phyloP scores from a whole-genome alignment of 2,113 vertebrate species.

The Hippocampus comes region DNA sequence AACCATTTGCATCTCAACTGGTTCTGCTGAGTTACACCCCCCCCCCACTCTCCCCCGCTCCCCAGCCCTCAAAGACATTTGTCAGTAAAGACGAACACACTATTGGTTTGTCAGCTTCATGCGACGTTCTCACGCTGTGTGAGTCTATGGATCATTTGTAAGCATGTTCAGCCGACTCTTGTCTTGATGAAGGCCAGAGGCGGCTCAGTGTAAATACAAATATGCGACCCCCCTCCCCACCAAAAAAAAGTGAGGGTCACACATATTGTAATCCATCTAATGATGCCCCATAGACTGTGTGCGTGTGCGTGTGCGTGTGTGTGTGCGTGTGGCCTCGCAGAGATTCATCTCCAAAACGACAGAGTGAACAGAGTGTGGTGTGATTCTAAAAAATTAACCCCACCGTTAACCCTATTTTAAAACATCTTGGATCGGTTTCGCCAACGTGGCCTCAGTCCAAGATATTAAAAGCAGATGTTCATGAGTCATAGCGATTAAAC shows the following conservation, averaged over 20 bases:
- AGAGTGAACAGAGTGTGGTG: conserved; percentile 10
- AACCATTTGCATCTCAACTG: conserved; percentile 12
- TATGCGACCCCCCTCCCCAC: conserved; percentile 28
- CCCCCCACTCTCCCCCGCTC: not conserved
- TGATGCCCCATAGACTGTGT: conserved; percentile 7
- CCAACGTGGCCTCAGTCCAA: conserved; percentile 10
- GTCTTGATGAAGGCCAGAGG: conserved; percentile 61
- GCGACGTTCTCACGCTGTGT: conserved; percentile 32
- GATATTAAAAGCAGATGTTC: conserved; percentile 37
- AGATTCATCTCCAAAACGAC: conserved; percentile 47
- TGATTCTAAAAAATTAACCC: conserved; percentile 12
- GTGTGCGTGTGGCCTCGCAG: conserved; percentile 36
- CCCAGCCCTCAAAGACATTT: conserved; percentile 30
- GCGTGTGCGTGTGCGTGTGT: not conserved
- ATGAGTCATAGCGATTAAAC: conserved; percentile 12
- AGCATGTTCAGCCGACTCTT: conserved; percentile 51
- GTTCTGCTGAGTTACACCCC: not conserved
- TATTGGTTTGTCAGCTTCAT: conserved; percentile 28
- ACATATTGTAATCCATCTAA: conserved; percentile 32
- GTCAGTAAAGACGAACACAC: conserved; percentile 17
- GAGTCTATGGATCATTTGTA: conserved; percentile 45
- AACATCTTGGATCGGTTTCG: conserved; percentile 28
- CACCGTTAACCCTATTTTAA: conserved; percentile 4
- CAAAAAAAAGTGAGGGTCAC: conserved; percentile 12
- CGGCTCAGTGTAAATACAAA: conserved; percentile 46